Conservation (phyloP, 2,888 invertebrate genomes). For the Dendrolimus houi region DNA sequence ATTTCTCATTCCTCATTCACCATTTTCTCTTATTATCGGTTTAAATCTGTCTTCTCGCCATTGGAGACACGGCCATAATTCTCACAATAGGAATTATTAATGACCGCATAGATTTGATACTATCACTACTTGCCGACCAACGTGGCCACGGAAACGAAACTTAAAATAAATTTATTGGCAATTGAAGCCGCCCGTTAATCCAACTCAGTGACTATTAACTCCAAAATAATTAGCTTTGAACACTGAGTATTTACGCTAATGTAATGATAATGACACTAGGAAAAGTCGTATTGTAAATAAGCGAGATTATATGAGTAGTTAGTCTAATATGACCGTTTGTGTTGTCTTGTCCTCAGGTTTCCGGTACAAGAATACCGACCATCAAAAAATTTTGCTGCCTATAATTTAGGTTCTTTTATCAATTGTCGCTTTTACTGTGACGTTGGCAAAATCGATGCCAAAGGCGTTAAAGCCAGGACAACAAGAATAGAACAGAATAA, state of each 20-base stretch:
- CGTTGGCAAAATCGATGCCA: too few species aligned
- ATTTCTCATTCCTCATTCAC: slow-evolving; percentile 55
- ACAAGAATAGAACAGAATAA: too few species aligned
- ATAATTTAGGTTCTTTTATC: too few species aligned
- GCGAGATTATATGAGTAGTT: too few species aligned
- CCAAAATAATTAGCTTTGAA: neutral
- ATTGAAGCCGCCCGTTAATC: neutral
- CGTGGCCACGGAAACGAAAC: neutral
- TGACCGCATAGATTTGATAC: slow-evolving; percentile 6
- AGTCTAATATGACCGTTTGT: too few species aligned
- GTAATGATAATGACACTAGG: too few species aligned
- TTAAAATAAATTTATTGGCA: neutral
- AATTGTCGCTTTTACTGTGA: too few species aligned
- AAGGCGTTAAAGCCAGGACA: too few species aligned
- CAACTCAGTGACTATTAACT: neutral
- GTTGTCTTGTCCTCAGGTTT: too few species aligned
- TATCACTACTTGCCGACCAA: slow-evolving; percentile 2
- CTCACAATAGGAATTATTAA: slow-evolving; percentile 18
- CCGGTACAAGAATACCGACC: too few species aligned
- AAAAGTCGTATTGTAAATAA: too few species aligned
- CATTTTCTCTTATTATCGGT: slow-evolving; percentile 56
- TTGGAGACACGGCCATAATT: slow-evolving; percentile 28
- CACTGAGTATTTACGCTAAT: neutral
- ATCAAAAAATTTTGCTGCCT: too few species aligned
- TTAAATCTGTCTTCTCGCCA: slow-evolving; percentile 42